Evolutionary conservation across 2,797 vertebrate genomes (phyloP).

Genomic region (Manis crassicaudata): DNA sequence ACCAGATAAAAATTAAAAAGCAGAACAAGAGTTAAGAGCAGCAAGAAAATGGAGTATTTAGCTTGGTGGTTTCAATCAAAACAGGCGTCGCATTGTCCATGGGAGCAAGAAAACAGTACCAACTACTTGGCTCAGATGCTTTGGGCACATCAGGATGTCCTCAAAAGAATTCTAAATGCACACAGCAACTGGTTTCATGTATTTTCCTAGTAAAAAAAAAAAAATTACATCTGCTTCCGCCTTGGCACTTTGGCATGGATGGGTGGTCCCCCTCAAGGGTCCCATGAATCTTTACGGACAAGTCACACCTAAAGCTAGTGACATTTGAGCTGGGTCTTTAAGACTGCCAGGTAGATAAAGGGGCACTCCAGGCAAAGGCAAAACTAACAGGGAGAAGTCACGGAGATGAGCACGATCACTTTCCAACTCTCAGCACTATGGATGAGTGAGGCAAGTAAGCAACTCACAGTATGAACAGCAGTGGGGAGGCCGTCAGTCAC

Average conservation of each 20-base stretch:
- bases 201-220: neutral
- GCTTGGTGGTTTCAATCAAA: neutral
- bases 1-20: neutral
- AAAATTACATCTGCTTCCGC: neutral
- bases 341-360: neutral
- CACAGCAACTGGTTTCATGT: neutral
- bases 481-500: accelerated
- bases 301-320: neutral
- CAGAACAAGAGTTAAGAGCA: neutral
- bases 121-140: neutral
- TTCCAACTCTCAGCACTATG: too few species aligned
- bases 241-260: neutral
- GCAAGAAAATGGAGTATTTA: neutral
- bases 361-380: neutral
- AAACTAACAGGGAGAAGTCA: neutral
- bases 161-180: neutral
- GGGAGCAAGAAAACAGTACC: neutral
- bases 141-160: neutral
- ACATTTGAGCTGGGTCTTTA: neutral
- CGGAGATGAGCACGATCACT: neutral
- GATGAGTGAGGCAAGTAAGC: accelerated
- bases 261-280: neutral
- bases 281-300: neutral
- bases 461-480: neutral
- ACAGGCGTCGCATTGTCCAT: neutral